Percentiles rank a stretch among this genome's conserved stretches.
These are phyloP conservation scores for Acromyrmex charruanus DNA, from an alignment of 1,140 invertebrate genomes.

Conservation along the genomic window DNA sequence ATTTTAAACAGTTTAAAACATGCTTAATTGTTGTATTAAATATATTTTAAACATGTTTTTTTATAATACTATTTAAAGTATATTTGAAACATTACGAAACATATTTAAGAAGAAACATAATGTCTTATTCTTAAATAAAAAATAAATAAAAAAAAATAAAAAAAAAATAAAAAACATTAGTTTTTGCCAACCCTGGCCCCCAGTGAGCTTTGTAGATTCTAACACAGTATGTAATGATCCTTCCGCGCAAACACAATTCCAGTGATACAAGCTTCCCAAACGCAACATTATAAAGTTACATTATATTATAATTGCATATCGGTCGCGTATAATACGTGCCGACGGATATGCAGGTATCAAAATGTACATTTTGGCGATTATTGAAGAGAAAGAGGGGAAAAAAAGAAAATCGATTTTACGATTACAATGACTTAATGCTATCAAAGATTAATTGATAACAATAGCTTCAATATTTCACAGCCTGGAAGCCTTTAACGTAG, in stretches of 20 bases:
- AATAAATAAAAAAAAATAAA: too few species aligned
- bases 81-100: too few species aligned
- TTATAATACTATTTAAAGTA: too few species aligned
- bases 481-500: slow-evolving; percentile 73
- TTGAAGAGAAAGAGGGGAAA: slow-evolving; percentile 49
- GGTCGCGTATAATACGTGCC: background rate
- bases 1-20: too few species aligned
- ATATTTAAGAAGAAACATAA: too few species aligned
- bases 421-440: slow-evolving; percentile 64
- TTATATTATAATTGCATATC: slow-evolving; percentile 55
- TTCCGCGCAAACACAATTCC: slow-evolving; percentile 26
- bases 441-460: slow-evolving; percentile 67
- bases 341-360: slow-evolving; percentile 38
- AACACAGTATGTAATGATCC: slow-evolving; percentile 58
- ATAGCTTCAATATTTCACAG: slow-evolving; percentile 75
- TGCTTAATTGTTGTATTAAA: too few species aligned
- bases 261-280: slow-evolving; percentile 79
- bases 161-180: too few species aligned
- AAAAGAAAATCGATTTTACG: slow-evolving; percentile 38
- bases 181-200: too few species aligned
- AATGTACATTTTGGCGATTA: slow-evolving; percentile 53
- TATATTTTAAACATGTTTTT: too few species aligned
- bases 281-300: slow-evolving; percentile 71
- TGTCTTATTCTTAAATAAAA: too few species aligned
- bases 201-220: slow-evolving; percentile 72